phyloP scores from a whole-genome alignment of 1,140 invertebrate species.

The Anadara kagoshimensis region DNA sequence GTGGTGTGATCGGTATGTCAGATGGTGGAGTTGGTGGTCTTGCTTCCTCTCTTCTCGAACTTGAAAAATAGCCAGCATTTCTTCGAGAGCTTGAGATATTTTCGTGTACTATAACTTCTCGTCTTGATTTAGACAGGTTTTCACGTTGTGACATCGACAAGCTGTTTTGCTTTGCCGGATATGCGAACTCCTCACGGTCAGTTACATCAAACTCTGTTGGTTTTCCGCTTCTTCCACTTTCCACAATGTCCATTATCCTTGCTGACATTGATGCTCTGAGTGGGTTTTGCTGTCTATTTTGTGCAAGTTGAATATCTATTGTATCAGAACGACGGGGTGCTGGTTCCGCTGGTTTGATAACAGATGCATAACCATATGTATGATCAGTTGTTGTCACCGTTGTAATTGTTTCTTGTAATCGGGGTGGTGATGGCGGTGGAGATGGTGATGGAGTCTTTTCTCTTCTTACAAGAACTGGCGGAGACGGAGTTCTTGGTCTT shows the following conservation, averaged over 20 bases:
- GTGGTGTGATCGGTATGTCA: constrained; percentile 31
- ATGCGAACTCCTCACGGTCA: constrained; percentile 5
- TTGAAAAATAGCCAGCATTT: not conserved
- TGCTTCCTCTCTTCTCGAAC: constrained; percentile 8
- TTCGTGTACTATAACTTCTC: not conserved
- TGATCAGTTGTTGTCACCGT: not conserved
- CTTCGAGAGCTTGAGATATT: not conserved
- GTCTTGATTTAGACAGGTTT: not conserved
- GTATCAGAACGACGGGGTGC: not conserved
- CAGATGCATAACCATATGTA: constrained; percentile 15
- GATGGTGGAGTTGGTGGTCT: constrained; percentile 30
- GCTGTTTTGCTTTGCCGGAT: constrained; percentile 26
- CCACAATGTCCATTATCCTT: constrained; percentile 24
- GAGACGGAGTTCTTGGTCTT: not conserved
- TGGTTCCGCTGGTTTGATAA: constrained; percentile 13
- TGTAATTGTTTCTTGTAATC: too few relatives aligned
- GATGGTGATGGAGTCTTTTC: too few relatives aligned
- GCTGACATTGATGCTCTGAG: constrained; percentile 24
- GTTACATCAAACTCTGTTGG: constrained; percentile 23
- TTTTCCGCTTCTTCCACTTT: constrained; percentile 13
- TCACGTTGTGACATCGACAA: constrained; percentile 11
- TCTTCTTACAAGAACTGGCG: not conserved
- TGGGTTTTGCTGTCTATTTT: not conserved
- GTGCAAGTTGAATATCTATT: not conserved
- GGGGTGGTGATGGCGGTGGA: too few relatives aligned